These are phyloP conservation scores for Toxotes lorentzi DNA, from an alignment of 2,797 vertebrate genomes.

Conservation along the genomic window DNA sequence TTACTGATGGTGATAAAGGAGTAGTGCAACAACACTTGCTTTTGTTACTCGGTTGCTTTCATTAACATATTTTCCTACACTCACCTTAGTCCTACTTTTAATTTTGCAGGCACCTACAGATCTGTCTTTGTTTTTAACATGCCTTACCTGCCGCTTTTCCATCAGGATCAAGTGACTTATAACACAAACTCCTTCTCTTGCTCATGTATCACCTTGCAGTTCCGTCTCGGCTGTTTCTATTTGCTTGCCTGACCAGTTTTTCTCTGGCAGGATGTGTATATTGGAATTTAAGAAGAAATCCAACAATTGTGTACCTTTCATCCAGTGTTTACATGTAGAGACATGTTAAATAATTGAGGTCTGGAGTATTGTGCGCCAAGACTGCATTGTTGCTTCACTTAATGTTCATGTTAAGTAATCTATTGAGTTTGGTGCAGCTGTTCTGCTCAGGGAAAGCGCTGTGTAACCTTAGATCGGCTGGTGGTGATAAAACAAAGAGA, in stretches of 20 bases:
- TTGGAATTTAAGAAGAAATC: not conserved
- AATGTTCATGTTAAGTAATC: not conserved
- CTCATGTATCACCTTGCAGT: not conserved
- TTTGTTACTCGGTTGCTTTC: not conserved
- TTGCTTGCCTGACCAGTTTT: conserved; percentile 9
- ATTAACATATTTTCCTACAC: not conserved
- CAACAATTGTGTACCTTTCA: not conserved
- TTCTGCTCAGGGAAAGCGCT: not conserved
- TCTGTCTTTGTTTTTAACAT: not conserved
- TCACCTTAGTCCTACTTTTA: not conserved
- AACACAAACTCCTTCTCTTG: not conserved
- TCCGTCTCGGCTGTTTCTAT: not conserved
- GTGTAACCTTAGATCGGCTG: not conserved
- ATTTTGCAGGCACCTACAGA: not conserved
- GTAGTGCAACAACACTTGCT: not conserved
- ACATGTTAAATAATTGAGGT: not conserved
- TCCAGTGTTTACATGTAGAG: not conserved
- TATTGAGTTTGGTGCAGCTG: not conserved
- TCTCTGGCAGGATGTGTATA: not conserved
- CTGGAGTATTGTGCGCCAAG: too few species aligned
- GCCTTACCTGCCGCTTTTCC: not conserved
- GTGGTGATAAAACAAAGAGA: not conserved
- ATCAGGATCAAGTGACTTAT: too few species aligned
- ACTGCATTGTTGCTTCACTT: not conserved
- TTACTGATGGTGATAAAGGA: not conserved